A percentile compares a stretch with the other conserved stretches of the same genome.
These are phyloP conservation scores for Pristionchus maxplancki DNA, from an alignment of 2,888 invertebrate genomes.

Conservation along the genomic window DNA sequence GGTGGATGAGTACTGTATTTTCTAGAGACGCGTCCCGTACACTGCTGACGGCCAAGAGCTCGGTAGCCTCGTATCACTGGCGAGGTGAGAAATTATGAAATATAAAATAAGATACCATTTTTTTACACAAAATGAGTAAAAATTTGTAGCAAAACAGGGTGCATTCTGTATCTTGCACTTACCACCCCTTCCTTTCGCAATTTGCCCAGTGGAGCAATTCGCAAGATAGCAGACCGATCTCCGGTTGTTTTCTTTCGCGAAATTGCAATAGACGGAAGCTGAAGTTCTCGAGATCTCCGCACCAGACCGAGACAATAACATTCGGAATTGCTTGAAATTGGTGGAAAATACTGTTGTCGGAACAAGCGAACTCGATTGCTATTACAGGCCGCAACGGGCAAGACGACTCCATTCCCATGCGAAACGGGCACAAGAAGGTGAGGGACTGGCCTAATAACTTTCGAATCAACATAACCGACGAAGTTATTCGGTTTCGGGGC, in stretches of 20 bases:
- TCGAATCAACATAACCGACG: too few relatives aligned
- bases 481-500: too few relatives aligned
- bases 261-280: neutral
- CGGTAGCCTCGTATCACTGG: constrained; percentile 60
- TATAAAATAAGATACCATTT: too few relatives aligned
- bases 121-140: too few relatives aligned
- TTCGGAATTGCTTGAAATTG: neutral
- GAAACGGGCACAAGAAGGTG: constrained; percentile 23
- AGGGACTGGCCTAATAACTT: neutral
- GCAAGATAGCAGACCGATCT: neutral
- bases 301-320: neutral
- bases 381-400: neutral
- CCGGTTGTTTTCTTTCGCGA: neutral
- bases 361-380: neutral
- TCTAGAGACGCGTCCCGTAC: constrained; percentile 49
- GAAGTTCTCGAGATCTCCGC: neutral
- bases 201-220: neutral
- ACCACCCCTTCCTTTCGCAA: too few relatives aligned
- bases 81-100: neutral
- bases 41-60: constrained; percentile 66
- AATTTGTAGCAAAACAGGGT: neutral
- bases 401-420: neutral
- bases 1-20: neutral
- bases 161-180: neutral
- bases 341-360: neutral